These are phyloP conservation scores for Chloroceryle aenea DNA, from an alignment of 2,113 vertebrate species.

Conservation along the genomic window DNA sequence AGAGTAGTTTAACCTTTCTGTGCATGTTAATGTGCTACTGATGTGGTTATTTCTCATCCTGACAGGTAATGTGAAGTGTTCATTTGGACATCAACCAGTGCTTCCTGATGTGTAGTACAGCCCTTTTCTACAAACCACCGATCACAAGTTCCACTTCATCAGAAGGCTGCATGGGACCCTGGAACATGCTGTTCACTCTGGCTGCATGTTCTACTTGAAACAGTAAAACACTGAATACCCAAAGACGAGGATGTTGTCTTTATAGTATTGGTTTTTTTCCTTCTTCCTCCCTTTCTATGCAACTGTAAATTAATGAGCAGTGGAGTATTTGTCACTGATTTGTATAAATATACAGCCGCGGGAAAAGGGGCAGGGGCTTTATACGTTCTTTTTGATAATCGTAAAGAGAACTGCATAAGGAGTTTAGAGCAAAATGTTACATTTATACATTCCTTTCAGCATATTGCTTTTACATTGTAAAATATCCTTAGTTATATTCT, in stretches of 20 bases:
- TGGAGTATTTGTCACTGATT: slow-evolving; percentile 89
- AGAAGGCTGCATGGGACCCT: slow-evolving; percentile 56
- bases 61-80: slow-evolving; percentile 78
- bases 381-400: slow-evolving; percentile 77
- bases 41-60: neutral
- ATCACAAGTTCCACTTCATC: slow-evolving; percentile 44
- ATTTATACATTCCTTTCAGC: slow-evolving; percentile 81
- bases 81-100: neutral
- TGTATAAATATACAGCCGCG: slow-evolving; percentile 84
- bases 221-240: slow-evolving; percentile 83
- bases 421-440: slow-evolving; percentile 79
- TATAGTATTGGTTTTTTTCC: slow-evolving; percentile 72
- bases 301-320: slow-evolving; percentile 92
- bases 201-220: slow-evolving; percentile 66
- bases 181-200: slow-evolving; percentile 25
- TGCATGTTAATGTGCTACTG: neutral
- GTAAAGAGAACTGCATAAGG: slow-evolving; percentile 62
- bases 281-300: slow-evolving; percentile 93
- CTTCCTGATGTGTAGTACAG: slow-evolving; percentile 54
- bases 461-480: slow-evolving; percentile 74
- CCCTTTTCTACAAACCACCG: slow-evolving; percentile 50
- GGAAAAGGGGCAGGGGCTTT: slow-evolving; percentile 80
- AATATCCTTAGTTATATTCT: slow-evolving; percentile 62
- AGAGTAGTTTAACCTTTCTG: neutral
- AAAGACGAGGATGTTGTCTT: slow-evolving; percentile 88